Percentiles rank a stretch among this genome's conserved stretches.
phyloP scores from a whole-genome alignment of 2,888 invertebrate genomes.

The Sycophila texana region DNA sequence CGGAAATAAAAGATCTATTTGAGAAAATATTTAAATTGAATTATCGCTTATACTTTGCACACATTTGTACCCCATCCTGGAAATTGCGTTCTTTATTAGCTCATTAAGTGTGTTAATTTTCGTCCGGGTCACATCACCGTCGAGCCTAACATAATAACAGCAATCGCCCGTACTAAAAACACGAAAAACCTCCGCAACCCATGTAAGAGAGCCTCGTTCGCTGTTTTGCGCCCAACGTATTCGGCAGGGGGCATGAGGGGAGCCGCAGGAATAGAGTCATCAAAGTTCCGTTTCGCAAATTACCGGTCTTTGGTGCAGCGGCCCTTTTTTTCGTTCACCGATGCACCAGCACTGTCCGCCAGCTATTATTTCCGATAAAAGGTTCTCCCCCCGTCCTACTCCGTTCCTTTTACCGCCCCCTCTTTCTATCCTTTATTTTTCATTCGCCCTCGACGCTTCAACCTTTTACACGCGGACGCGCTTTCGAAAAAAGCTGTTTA shows the following conservation, averaged over 20 bases:
- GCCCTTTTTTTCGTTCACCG: background rate
- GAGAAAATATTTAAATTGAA: too few species aligned
- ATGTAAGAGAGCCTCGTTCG: background rate
- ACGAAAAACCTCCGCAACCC: background rate
- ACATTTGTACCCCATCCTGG: too few species aligned
- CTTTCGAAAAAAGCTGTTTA: too few species aligned
- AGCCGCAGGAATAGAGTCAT: constrained; percentile 24
- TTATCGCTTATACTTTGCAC: too few species aligned
- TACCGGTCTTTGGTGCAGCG: background rate
- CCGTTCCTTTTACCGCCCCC: background rate
- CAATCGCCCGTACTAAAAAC: constrained; percentile 16
- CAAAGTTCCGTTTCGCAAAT: constrained; percentile 33
- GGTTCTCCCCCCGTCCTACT: background rate
- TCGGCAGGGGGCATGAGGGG: background rate
- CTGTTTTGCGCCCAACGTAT: background rate
- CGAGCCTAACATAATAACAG: background rate
- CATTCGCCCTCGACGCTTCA: background rate
- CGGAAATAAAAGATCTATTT: too few species aligned
- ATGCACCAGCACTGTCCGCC: background rate
- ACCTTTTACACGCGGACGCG: background rate
- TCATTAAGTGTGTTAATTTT: background rate
- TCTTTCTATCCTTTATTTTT: background rate
- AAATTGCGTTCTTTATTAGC: background rate
- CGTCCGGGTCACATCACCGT: background rate
- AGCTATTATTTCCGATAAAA: constrained; percentile 11